Percentiles rank a stretch among this genome's conserved stretches.
These are phyloP conservation scores for Mormyrops attenuatus DNA, from an alignment of 2,797 vertebrate species.

Conservation along the genomic window DNA sequence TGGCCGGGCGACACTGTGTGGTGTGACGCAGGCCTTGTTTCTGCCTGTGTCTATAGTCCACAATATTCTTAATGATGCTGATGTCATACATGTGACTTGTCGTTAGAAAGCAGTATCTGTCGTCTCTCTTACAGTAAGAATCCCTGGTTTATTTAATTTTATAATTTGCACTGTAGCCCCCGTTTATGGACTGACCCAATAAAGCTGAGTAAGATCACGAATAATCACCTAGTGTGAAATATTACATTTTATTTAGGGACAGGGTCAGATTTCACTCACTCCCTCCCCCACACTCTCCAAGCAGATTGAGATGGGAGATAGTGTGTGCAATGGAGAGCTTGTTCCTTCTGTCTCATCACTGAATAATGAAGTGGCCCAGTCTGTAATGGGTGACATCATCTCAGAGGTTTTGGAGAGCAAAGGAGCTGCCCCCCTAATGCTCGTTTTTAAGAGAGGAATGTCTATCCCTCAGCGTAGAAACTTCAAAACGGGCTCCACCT, in stretches of 20 bases:
- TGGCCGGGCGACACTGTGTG: neutral
- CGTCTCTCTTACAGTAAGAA: neutral
- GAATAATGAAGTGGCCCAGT: neutral
- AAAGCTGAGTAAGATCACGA: neutral
- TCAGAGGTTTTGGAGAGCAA: neutral
- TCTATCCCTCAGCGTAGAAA: neutral
- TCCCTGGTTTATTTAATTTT: neutral
- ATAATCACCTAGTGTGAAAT: neutral
- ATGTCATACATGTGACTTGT: neutral
- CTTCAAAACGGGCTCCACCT: neutral
- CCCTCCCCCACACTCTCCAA: neutral
- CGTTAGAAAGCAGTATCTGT: neutral
- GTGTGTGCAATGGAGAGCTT: neutral
- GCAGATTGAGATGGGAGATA: neutral
- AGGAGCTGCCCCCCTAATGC: neutral
- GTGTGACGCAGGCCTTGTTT: neutral
- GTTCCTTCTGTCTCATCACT: neutral
- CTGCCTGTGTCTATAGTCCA: neutral
- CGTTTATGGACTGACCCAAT: neutral
- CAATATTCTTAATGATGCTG: neutral
- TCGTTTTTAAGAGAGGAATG: conserved; percentile 22
- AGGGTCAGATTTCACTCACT: neutral
- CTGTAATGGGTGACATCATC: conserved; percentile 6
- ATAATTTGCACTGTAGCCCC: neutral
- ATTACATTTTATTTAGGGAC: neutral